phyloP scores from a whole-genome alignment of 1,140 invertebrate genomes.

The Phortica variegata region DNA sequence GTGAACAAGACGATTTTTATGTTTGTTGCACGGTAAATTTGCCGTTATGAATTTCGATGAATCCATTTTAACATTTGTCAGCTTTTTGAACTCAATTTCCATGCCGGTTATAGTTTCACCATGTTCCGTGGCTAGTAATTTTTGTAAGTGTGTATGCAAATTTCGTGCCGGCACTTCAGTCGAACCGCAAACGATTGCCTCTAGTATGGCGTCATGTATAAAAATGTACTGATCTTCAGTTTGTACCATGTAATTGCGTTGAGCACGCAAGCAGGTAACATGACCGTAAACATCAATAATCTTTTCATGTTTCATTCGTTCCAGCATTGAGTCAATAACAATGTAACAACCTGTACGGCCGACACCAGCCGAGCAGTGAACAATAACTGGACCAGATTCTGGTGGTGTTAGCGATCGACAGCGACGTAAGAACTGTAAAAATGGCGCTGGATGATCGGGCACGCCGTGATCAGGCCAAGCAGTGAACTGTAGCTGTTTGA shows the following conservation, averaged over 20 bases:
- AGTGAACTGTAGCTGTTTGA: slow-evolving; percentile 98
- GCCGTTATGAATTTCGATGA: slow-evolving; percentile 93
- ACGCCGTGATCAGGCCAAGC: slow-evolving; percentile 98
- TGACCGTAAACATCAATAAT: slow-evolving; percentile 99
- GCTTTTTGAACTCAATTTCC: slow-evolving; percentile 98
- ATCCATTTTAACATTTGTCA: slow-evolving; percentile 92
- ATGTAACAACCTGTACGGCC: slow-evolving; percentile 98
- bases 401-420: slow-evolving; percentile 87
- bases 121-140: slow-evolving; percentile 77
- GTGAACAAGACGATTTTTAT: slow-evolving; percentile 96
- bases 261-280: slow-evolving; percentile 94
- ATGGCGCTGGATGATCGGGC: slow-evolving; percentile 96
- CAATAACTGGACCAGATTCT: slow-evolving; percentile 90
- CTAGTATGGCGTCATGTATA: slow-evolving; percentile 95
- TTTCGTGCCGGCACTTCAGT: slow-evolving; percentile 92
- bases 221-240: slow-evolving; percentile 99
- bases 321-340: slow-evolving; percentile 96
- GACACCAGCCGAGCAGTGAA: slow-evolving; percentile 97
- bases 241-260: slow-evolving; percentile 96
- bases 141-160: slow-evolving; percentile 92
- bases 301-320: slow-evolving; percentile 91
- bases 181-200: slow-evolving; percentile 92
- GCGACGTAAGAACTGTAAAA: slow-evolving; percentile 93
- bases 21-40: slow-evolving; percentile 94
- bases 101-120: slow-evolving; percentile 92